Evolutionary conservation across 2,113 vertebrate species (phyloP).

Genomic region (Redunca redunca): DNA sequence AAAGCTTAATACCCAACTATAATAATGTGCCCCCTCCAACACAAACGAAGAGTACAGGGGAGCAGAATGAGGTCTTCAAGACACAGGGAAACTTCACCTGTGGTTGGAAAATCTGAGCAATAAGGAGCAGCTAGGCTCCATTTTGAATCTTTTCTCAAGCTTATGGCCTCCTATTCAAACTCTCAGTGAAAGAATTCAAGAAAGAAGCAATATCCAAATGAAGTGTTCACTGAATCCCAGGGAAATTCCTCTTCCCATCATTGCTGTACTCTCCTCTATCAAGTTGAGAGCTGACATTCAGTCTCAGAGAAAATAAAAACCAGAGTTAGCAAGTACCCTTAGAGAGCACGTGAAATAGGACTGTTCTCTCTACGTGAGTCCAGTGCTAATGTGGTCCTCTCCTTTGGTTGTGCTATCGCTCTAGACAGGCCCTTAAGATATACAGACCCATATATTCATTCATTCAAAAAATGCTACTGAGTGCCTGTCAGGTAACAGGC

Average conservation of each 20-base stretch:
- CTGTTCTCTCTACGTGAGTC: not conserved
- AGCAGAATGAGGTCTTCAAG: conserved; percentile 35
- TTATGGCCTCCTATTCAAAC: not conserved
- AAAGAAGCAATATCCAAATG: conserved; percentile 7
- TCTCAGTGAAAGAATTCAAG: not conserved
- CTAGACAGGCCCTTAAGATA: not conserved
- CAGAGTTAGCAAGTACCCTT: not conserved
- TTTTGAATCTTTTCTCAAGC: conserved; percentile 10
- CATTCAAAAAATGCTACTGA: not conserved
- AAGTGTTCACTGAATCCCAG: not conserved
- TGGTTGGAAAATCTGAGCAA: conserved; percentile 35
- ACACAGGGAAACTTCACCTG: conserved; percentile 66
- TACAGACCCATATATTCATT: not conserved
- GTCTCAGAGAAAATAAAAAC: not conserved
- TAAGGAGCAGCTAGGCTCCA: not conserved
- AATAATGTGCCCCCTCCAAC: conserved; percentile 69
- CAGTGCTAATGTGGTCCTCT: too few species aligned
- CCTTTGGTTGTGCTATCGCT: not conserved
- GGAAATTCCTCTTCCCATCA: not conserved
- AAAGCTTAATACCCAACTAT: conserved; percentile 74
- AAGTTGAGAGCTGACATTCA: not conserved
- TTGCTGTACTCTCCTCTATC: not conserved
- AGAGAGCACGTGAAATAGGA: not conserved
- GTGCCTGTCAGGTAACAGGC: not conserved
- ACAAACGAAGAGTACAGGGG: conserved; percentile 72